Evolutionary conservation across 2,797 vertebrate genomes (phyloP).

Genomic region (Ataeniobius toweri): DNA sequence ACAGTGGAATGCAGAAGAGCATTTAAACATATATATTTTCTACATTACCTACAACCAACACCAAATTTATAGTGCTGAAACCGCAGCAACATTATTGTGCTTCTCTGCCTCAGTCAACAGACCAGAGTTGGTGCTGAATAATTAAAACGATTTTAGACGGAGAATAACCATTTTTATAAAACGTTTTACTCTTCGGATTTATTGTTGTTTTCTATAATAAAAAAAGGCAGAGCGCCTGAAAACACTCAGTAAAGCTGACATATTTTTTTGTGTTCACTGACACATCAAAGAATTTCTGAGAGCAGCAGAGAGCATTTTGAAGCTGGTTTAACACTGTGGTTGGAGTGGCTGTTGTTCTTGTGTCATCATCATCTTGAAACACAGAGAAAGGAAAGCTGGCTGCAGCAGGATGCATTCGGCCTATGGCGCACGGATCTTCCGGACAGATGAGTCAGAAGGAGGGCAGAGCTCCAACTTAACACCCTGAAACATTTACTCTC

Average conservation of each 20-base stretch:
- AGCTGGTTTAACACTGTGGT: slow-evolving; percentile 37
- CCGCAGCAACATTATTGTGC: not conserved
- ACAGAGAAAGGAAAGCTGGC: slow-evolving; percentile 27
- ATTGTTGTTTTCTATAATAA: slow-evolving; percentile 15
- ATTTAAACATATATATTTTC: slow-evolving; percentile 10
- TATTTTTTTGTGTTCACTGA: slow-evolving; percentile 13
- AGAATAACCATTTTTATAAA: slow-evolving; percentile 16
- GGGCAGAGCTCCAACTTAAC: not conserved
- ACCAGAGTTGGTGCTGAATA: slow-evolving; percentile 16
- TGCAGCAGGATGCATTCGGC: slow-evolving; percentile 21
- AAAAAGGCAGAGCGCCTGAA: slow-evolving; percentile 17
- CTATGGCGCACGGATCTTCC: not conserved
- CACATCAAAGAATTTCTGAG: slow-evolving; percentile 55
- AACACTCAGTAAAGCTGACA: not conserved
- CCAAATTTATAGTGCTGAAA: slow-evolving; percentile 1
- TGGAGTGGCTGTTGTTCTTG: slow-evolving; percentile 44
- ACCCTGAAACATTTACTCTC: slow-evolving; percentile 10
- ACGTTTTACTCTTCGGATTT: slow-evolving; percentile 11
- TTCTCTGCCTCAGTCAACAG: not conserved
- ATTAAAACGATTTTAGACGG: slow-evolving; percentile 23
- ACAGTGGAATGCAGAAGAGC: not conserved
- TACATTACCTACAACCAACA: slow-evolving; percentile 3
- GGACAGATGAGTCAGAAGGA: slow-evolving; percentile 35
- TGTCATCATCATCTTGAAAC: slow-evolving; percentile 69
- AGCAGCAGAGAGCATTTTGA: slow-evolving; percentile 45